Conservation (phyloP, 2,888 invertebrate species). For the Tenthredo scrophulariae region DNA sequence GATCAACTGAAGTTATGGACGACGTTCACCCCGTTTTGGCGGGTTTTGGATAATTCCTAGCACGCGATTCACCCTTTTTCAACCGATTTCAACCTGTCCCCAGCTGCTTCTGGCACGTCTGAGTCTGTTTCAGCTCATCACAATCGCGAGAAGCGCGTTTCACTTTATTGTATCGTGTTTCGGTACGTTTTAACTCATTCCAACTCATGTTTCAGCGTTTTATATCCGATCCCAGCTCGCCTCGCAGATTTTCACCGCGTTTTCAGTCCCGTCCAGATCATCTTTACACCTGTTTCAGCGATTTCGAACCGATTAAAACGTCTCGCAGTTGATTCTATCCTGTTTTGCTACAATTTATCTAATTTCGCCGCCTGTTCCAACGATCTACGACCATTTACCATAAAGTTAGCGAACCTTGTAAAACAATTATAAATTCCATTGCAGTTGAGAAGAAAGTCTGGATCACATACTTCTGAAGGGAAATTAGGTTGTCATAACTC, state of each 20-base stretch:
- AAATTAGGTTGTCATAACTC: constrained; percentile 3
- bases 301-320: neutral
- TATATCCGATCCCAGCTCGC: neutral
- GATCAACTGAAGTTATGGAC: neutral
- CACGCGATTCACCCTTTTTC: neutral
- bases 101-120: too few relatives aligned
- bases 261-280: neutral
- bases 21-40: neutral
- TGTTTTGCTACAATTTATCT: neutral
- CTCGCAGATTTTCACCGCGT: neutral
- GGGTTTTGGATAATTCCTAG: neutral
- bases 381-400: neutral
- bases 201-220: neutral
- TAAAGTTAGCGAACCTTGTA: neutral
- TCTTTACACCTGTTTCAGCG: neutral
- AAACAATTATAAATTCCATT: neutral
- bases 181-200: neutral
- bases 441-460: neutral
- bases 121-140: neutral
- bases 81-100: neutral
- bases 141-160: neutral
- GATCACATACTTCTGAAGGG: neutral
- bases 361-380: neutral
- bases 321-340: neutral
- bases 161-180: neutral